Percentiles rank a stretch among this genome's conserved stretches.
phyloP scores from a whole-genome alignment of 2,113 vertebrate genomes.

The Rhinogobius similis region DNA sequence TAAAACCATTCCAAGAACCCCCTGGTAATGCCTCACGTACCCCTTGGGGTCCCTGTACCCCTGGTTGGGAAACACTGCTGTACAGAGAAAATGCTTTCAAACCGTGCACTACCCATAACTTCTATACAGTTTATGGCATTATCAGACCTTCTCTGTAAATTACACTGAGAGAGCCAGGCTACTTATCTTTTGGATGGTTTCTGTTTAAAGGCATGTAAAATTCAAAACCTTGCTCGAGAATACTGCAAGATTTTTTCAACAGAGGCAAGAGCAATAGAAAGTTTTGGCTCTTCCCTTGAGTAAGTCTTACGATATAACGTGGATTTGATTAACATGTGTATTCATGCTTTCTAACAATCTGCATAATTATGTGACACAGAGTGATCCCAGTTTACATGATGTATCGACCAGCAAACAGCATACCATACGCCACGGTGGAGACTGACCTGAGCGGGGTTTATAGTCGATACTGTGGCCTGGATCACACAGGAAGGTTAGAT shows the following conservation, averaged over 20 bases:
- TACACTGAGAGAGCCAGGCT: not conserved
- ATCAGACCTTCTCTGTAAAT: not conserved
- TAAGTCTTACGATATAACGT: conserved; percentile 75
- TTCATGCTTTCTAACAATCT: not conserved
- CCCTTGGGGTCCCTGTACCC: too few relatives aligned
- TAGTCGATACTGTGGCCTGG: conserved; percentile 78
- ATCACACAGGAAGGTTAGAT: conserved; percentile 60
- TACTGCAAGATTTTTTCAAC: conserved; percentile 97
- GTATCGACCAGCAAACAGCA: conserved; percentile 90
- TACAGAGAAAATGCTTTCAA: not conserved
- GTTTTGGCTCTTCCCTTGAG: conserved; percentile 89
- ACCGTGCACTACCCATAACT: too few relatives aligned
- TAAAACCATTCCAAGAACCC: too few relatives aligned
- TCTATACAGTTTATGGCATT: not conserved
- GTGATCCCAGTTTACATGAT: conserved; percentile 91
- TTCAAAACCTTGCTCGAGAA: conserved; percentile 92
- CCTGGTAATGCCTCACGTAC: too few relatives aligned
- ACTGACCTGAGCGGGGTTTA: conserved; percentile 83
- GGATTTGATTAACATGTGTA: not conserved
- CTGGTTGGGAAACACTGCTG: too few relatives aligned
- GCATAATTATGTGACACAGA: conserved; percentile 66
- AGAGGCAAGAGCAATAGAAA: conserved; percentile 83
- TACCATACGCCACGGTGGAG: conserved; percentile 92
- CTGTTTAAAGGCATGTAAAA: conserved; percentile 86
- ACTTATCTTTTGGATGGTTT: conserved; percentile 35